These are phyloP conservation scores for Zeuzera pyrina DNA, from an alignment of 2,888 invertebrate genomes.

Conservation along the genomic window DNA sequence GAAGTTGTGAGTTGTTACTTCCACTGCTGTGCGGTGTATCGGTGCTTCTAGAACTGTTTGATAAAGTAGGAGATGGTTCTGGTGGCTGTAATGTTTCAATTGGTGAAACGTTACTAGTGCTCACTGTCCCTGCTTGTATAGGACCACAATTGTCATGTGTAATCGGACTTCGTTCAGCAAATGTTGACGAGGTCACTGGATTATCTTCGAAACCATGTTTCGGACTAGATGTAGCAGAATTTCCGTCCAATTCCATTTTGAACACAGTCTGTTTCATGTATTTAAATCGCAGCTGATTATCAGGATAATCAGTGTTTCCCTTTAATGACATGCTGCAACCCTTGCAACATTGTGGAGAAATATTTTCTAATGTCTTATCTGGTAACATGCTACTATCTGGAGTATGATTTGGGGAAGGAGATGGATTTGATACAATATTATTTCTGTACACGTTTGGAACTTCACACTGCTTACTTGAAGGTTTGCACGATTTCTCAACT, in stretches of 20 bases:
- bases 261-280: conserved; percentile 54
- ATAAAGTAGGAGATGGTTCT: conserved; percentile 75
- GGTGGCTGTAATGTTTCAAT: conserved; percentile 67
- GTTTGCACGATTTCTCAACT: conserved; percentile 36
- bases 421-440: conserved; percentile 45
- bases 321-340: conserved; percentile 63
- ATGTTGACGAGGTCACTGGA: conserved; percentile 81
- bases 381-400: conserved; percentile 62
- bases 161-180: conserved; percentile 71
- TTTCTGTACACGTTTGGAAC: conserved; percentile 39
- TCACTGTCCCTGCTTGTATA: conserved; percentile 88
- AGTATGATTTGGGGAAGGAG: conserved; percentile 55
- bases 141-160: conserved; percentile 78
- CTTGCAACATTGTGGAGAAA: conserved; percentile 61
- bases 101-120: conserved; percentile 86
- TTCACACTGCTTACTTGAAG: conserved; percentile 33
- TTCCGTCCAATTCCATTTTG: conserved; percentile 63
- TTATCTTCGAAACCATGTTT: conserved; percentile 68
- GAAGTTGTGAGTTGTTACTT: conserved; percentile 41
- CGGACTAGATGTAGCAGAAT: conserved; percentile 69
- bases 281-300: conserved; percentile 48
- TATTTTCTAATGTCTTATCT: conserved; percentile 42
- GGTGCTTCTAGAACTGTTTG: conserved; percentile 64
- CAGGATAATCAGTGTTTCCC: conserved; percentile 44
- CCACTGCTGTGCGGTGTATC: conserved; percentile 62